Evolutionary conservation across 2,113 vertebrate species (phyloP), one percentile per base, ranked within the genome.

Genomic region (Formicarius rufipectus): DNA sequence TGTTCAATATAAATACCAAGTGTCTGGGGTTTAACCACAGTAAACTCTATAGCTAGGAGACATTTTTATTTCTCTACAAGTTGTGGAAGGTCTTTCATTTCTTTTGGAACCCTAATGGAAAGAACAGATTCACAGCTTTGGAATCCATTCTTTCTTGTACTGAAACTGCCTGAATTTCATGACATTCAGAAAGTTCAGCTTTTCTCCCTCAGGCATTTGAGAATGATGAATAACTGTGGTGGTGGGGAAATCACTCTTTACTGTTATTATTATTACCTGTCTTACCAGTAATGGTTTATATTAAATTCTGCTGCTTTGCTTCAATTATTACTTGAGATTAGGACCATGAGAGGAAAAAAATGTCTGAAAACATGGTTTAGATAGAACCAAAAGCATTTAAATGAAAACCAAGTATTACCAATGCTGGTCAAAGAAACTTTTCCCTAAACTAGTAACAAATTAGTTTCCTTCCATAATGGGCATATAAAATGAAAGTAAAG

Each of bases 251-350:
- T 95, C 47, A 89, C 85, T 95, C 95, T 96, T 95, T 96, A 90
- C 89, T 89, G 88, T 96, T 96, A 94, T 93, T 95, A 92, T 95
- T 95, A 95, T 96, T 96, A 95, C 93, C 93, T 96, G 96, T 90
- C 90, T 93, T 89, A 90, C 93, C 45, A 93, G 88, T 92, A 95
- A 94, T 96, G 44, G 79, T 84, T 97, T 95, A 92, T 95, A 94
- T 96, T 95, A 93, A 96, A 96, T 94, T 95, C 91, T 92, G 52
- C 76, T 90, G 80, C 62, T 94, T 95, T 95, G 93, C 80, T 89
- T 76, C 96, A 95, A 69, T 89, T 97, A 94, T 96, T 95, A 94
- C 90, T 96, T 92, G 83, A 95, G 93, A 95, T 95, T 95, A 95
- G 35, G 83, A 56, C 44, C 76, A 60, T 60, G 64, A 93, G 92